Evolutionary conservation across 2,797 vertebrate species (phyloP).

Genomic region (Ammospiza maritima): DNA sequence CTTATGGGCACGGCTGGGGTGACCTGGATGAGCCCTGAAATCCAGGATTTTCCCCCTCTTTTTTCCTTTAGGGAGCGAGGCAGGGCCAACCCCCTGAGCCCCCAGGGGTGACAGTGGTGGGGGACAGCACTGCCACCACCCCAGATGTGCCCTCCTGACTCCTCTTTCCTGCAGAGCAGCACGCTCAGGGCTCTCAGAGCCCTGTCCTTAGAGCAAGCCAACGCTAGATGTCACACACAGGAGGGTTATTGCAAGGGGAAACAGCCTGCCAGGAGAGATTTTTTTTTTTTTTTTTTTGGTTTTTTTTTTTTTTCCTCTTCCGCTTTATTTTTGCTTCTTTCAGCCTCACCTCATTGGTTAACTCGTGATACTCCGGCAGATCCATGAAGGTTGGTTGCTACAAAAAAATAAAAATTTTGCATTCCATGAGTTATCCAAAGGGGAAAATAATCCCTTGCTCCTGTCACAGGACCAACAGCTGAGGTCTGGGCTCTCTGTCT

Average conservation of each 20-base stretch:
- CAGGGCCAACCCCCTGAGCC: not conserved
- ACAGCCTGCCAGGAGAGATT: not conserved
- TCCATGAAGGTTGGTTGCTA: fast-evolving
- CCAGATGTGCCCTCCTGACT: not conserved
- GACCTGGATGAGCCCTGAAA: no score
- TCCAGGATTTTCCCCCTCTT: not conserved
- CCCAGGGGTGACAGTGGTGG: fast-evolving
- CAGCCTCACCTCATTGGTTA: not conserved
- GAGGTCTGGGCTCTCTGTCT: not conserved
- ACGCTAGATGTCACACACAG: constrained; percentile 75
- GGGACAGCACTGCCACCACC: not conserved
- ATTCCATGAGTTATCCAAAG: fast-evolving
- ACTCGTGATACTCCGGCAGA: not conserved
- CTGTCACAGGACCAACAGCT: not conserved
- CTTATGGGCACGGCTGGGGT: fast-evolving
- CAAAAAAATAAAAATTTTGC: not conserved
- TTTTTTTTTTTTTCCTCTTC: not conserved
- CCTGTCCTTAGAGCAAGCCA: not conserved
- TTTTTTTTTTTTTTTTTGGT: no score
- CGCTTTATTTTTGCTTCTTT: not conserved
- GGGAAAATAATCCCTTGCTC: not conserved
- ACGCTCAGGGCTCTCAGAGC: fast-evolving
- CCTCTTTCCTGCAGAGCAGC: not conserved
- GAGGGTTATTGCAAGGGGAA: not conserved
- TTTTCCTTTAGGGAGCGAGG: fast-evolving